Evolutionary conservation across 2,888 invertebrate species (phyloP), one percentile per base, ranked within the genome.

Genomic region (Liopterus haemorrhoidalis): DNA sequence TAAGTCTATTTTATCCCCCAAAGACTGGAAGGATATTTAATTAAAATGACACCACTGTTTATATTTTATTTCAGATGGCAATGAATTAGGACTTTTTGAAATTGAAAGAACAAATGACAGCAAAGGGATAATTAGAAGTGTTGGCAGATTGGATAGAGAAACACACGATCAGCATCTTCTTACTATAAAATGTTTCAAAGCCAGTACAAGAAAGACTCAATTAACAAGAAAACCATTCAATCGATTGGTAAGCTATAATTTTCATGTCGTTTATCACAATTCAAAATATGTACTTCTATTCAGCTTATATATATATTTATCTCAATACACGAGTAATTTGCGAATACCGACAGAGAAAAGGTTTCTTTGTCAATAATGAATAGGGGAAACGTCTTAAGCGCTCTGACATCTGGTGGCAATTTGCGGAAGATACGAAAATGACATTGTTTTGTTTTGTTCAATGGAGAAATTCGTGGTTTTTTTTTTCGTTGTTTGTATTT

Each of bases 141-240:
- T 71, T 0, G 75, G 74, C 4, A 70, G 81, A 28, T 63, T 87
- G 0, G 85, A 87, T 60, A 70, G 85, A 22, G 87, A 87, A 63
- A 54, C 60, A 0, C 56, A 73, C 0, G 74, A 79, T 1, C 70
- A 69, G 15, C 74, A 77, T 48, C 59, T 79, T 19, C 57, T 86
- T 1, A 83, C 82, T 0, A 62, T 87, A 0, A 85, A 84, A 60
- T 85, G 85, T 55, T 78, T 81, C 55, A 84, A 83, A 58, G 65
- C 64, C 37, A 62, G 64, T 0, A 46, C 60, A 0, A 59, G 56
- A 2, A 59, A 57, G 25, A 53, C 53, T 0, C 65, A 67, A 11
- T 46, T 63, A 1, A 53, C 65, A 0, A 70, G 69, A n/a, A 76
- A 75, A 52, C 68, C 70, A 1, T 85, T 82, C 54, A 82, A 84